Base-by-base conservation (phyloP, 2,888 invertebrate species). In the Diadromus collaris region DNA sequence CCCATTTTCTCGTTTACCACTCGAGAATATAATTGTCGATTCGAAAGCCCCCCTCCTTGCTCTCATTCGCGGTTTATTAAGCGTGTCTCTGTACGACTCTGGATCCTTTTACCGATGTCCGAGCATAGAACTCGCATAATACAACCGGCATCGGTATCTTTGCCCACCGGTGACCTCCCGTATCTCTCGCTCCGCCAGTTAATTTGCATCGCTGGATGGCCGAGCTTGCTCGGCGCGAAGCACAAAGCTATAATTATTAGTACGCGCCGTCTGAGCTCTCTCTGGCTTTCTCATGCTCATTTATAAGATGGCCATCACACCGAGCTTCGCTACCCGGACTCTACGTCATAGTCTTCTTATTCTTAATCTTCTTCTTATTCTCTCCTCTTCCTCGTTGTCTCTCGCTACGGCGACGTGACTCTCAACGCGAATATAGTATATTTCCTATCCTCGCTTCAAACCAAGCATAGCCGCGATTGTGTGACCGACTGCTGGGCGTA, bases 161-260 rank as follows among this genome's bases (percentile, higher is more conserved):
- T 34, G 44, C 32, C 63, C 38, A 13, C 21, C 16, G n/a, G 13
- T 74, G 67, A 63, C 74, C 56, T 71, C 48, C 69, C 5, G 70
- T 74, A 73, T 72, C 67, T 70, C 67, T 74, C 48, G 77, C 61
- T 73, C 46, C 51, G 76, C 70, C 80, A 81, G 83, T 87, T 87
- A 88, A 88, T 87, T 87, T 84, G 85, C 86, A 87, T 85, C 82
- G 83, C 80, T 81, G 86, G 83, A 83, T 85, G 81, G 81, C 81
- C 79, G 80, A 70, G 78, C 78, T 79, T 68, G 81, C 80, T 78
- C 83, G 82, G 82, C 72, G 68, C 83, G 83, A 77, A 82, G 85
- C 83, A 87, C 88, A 89, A 89, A 88, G 89, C 88, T 88, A 88
- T 89, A 90, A 90, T 90, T 89, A 90, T 90, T 90, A 89, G 89